These are phyloP conservation scores for Drosophila mimetica DNA, from an alignment of 2,888 invertebrate genomes.

Conservation along the genomic window DNA sequence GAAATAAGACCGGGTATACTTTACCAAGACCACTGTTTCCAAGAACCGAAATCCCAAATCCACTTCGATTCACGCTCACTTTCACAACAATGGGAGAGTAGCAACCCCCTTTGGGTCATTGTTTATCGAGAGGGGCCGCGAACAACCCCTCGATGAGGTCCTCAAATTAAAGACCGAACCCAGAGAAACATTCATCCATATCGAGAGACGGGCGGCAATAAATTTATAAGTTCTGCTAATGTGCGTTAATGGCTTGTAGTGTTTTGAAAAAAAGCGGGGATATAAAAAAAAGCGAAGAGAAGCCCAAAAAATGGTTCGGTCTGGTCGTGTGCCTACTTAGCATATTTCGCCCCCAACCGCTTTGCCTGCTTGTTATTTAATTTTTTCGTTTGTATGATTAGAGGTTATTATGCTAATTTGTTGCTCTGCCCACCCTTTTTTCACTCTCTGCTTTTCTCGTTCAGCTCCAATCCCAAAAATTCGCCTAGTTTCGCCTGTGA, in stretches of 20 bases:
- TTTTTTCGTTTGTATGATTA: conserved; percentile 79
- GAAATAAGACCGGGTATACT: too few relatives aligned
- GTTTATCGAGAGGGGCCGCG: conserved; percentile 10
- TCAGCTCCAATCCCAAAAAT: conserved; percentile 26
- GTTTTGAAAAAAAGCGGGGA: conserved; percentile 2
- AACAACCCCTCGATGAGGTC: conserved; percentile 13
- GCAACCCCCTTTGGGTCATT: conserved; percentile 28
- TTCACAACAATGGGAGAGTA: conserved; percentile 44
- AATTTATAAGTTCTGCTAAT: conserved; percentile 77
- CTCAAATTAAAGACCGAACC: conserved; percentile 13
- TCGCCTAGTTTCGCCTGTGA: conserved; percentile 39
- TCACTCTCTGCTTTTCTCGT: not conserved
- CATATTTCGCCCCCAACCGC: conserved; percentile 34
- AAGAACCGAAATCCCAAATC: conserved; percentile 2
- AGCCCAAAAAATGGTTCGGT: conserved; percentile 24
- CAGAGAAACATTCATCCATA: conserved; percentile 26
- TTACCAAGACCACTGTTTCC: conserved; percentile 23
- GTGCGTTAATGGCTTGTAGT: conserved; percentile 80
- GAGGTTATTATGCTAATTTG: conserved; percentile 80
- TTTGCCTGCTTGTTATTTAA: conserved; percentile 62
- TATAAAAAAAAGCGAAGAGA: conserved; percentile 5
- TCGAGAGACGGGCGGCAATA: conserved; percentile 62
- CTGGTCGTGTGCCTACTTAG: conserved; percentile 54
- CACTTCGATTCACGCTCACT: conserved; percentile 66
- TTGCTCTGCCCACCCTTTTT: conserved; percentile 40